These are phyloP conservation scores for Tetrax tetrax DNA, from an alignment of 2,113 vertebrate genomes.

Conservation along the genomic window DNA sequence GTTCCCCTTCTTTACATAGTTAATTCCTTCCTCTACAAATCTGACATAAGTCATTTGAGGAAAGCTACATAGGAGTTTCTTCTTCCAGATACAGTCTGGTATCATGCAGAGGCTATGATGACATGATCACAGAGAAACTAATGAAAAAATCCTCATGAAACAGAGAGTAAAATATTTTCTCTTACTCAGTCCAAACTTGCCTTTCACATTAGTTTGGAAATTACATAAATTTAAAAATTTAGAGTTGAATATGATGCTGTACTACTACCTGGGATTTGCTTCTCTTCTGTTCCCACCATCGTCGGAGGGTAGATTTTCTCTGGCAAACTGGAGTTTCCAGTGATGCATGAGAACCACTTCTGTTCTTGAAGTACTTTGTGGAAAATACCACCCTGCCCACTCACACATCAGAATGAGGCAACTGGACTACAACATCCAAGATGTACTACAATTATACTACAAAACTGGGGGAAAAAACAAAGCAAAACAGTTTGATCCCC, in stretches of 20 bases:
- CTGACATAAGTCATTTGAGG: conserved; percentile 52
- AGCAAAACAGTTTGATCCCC: background rate
- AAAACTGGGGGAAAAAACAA: background rate
- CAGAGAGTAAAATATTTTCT: background rate
- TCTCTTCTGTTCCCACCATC: background rate
- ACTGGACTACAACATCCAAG: background rate
- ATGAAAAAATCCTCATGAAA: background rate
- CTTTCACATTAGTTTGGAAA: background rate
- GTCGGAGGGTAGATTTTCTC: background rate
- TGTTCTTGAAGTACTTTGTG: background rate
- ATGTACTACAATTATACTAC: background rate
- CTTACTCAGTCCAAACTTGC: background rate
- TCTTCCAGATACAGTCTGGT: background rate
- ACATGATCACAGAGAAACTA: background rate
- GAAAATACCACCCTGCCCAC: background rate
- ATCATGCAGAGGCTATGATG: background rate
- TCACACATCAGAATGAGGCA: background rate
- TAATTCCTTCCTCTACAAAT: conserved; percentile 48
- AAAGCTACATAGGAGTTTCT: background rate
- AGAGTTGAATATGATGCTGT: background rate
- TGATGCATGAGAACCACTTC: background rate
- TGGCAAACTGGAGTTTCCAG: background rate
- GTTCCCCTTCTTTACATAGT: conserved; percentile 41
- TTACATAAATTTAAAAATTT: background rate
- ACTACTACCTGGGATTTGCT: background rate